Percentiles rank a stretch among this genome's conserved stretches.
Evolutionary conservation across 2,113 vertebrate species (phyloP).

Genomic region (Cyrtonyx montezumae): DNA sequence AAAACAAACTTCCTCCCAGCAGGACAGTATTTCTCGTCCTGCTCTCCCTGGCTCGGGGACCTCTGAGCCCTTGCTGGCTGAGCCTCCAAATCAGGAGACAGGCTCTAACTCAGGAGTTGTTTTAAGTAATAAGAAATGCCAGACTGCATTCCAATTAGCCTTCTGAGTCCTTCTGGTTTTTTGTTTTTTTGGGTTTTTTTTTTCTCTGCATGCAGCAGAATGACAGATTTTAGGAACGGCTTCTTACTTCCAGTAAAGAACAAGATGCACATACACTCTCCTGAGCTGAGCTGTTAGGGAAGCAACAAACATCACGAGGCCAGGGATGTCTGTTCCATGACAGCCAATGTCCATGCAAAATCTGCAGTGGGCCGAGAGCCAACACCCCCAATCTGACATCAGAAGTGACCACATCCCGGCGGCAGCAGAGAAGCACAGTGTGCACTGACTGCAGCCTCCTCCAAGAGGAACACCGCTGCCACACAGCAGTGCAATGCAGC

Average conservation of each 20-base stretch:
- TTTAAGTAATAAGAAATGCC: background rate
- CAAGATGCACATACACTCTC: background rate
- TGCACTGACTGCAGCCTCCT: background rate
- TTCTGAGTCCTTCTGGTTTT: background rate
- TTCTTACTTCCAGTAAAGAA: background rate
- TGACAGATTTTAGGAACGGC: background rate
- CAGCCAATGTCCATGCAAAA: background rate
- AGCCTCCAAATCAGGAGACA: background rate
- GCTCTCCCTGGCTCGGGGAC: background rate
- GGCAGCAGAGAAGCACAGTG: background rate
- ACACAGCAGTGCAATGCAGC: background rate
- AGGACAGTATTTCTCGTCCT: background rate
- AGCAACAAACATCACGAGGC: background rate
- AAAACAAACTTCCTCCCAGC: background rate
- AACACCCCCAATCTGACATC: background rate
- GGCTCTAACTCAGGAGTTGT: background rate
- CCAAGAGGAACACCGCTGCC: background rate
- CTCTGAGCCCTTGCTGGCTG: fast-evolving
- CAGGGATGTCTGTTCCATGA: background rate
- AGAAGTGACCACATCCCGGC: background rate
- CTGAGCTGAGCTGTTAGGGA: background rate
- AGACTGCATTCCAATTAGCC: slow-evolving; percentile 6
- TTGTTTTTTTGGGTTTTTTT: background rate
- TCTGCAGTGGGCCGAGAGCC: background rate
- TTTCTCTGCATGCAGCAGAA: background rate